Evolutionary conservation across 2,113 vertebrate species (phyloP).

Genomic region (Indri indri): DNA sequence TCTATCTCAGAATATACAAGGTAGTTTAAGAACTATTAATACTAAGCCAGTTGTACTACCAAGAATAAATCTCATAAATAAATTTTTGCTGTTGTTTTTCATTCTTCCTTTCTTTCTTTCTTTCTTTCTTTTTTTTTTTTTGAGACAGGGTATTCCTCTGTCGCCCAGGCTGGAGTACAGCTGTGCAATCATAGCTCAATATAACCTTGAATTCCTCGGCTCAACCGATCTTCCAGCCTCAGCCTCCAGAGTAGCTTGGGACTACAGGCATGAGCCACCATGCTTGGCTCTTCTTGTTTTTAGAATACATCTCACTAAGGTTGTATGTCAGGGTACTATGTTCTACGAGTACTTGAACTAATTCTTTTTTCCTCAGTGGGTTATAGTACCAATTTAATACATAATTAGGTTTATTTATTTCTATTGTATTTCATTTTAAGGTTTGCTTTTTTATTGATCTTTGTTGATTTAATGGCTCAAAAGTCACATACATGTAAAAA

Average conservation of each 20-base stretch:
- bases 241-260: not conserved
- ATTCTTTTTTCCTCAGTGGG: too few relatives aligned
- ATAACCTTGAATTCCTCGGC: not conserved
- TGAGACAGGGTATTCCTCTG: not conserved
- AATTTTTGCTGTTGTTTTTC: not conserved
- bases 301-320: too few relatives aligned
- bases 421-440: too few relatives aligned
- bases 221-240: not conserved
- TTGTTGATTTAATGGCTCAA: too few relatives aligned
- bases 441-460: too few relatives aligned
- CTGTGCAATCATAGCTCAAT: not conserved
- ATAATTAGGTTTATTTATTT: too few relatives aligned
- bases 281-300: too few relatives aligned
- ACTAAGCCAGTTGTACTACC: not conserved
- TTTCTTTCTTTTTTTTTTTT: not conserved
- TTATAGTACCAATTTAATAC: too few relatives aligned
- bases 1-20: not conserved
- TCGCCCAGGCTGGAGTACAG: not conserved
- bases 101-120: not conserved
- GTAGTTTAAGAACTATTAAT: not conserved
- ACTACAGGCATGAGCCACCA: not conserved
- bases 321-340: too few relatives aligned
- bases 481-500: too few relatives aligned
- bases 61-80: not conserved
- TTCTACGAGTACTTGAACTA: too few relatives aligned